Conservation (phyloP, 2,888 invertebrate genomes). For the Agrochola lychnidis region DNA sequence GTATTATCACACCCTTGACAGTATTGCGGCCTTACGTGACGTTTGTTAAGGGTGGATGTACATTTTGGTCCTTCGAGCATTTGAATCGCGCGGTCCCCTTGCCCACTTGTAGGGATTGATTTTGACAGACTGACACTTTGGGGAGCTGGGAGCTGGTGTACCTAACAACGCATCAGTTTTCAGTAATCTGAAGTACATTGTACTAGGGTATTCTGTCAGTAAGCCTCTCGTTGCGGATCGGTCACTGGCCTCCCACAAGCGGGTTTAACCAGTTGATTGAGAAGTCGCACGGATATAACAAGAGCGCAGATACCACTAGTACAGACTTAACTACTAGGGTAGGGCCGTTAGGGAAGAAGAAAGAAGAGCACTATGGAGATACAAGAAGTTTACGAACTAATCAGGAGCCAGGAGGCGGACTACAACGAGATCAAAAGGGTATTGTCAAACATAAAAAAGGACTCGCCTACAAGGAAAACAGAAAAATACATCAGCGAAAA, state of each 20-base stretch:
- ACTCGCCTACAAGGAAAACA: no score
- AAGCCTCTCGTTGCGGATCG: conserved; percentile 12
- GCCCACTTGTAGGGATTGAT: conserved; percentile 3
- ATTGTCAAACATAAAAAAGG: no score
- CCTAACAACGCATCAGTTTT: conserved; percentile 13
- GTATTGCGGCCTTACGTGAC: no score
- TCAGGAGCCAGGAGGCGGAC: background rate
- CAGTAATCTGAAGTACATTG: conserved; percentile 5
- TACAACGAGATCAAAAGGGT: conserved; percentile 8
- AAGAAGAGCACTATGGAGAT: conserved; percentile 8
- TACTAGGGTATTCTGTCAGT: background rate
- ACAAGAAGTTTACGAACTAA: background rate
- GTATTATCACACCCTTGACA: no score
- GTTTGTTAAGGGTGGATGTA: no score
- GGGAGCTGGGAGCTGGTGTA: background rate
- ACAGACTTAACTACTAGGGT: background rate
- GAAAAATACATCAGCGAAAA: no score
- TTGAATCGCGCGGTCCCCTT: no score
- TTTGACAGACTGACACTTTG: background rate
- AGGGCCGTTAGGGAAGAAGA: background rate
- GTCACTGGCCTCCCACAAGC: conserved; percentile 10
- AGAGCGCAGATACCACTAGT: conserved; percentile 11
- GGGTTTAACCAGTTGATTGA: conserved; percentile 11
- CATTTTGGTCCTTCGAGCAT: no score
- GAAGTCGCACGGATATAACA: conserved; percentile 8